Evolutionary conservation across 2,113 vertebrate species (phyloP), one percentile per base, ranked within the genome.

Genomic region (Microcebus griseorufus): DNA sequence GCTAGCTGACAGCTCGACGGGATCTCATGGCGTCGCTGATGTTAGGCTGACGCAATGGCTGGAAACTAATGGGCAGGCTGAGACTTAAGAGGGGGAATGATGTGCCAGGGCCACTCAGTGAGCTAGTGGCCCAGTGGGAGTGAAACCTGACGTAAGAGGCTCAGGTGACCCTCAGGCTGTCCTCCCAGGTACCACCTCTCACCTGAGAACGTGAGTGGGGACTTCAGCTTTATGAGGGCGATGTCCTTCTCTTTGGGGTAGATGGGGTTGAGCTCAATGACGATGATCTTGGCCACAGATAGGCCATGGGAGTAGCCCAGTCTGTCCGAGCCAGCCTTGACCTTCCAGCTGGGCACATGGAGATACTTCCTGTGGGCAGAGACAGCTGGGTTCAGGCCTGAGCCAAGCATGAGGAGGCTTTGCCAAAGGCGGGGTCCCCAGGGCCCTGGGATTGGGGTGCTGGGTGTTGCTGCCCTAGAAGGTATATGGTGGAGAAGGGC

Each of bases 221-320:
- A 93, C n/a, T 85, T 97, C 82, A 99, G 99, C 98, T 98, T 99
- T 73, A 99, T 98, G 81, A 99, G 98, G 27, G 99, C 99, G 0
- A 99, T 98, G 97, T 99, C 99, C 0, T 99, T 98, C 84, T 99
- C 99, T 78, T 98, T 99, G 86, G 48, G 81, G 4, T 82, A 34
- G 0, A 87, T 0, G 0, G 95, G 0, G 0, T 99, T 99, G 9
- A 93, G 5, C 53, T 97, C 97, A 0, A 98, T 96, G 82, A 99
- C 0, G 85, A 99, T 98, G 97, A 99, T 98, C 97, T 98, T 99
- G 96, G 99, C 99, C 97, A 99, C 99, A 1, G 97, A 85, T 0
- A 98, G 95, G 37, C 98, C 98, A 72, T 98, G 97, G 0, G 95
- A 2, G 9, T 93, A 86, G 0, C 86, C 85, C 93, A 99, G 87